Evolutionary conservation across 2,888 invertebrate species (phyloP).

Genomic region (Melanchra persicariae): DNA sequence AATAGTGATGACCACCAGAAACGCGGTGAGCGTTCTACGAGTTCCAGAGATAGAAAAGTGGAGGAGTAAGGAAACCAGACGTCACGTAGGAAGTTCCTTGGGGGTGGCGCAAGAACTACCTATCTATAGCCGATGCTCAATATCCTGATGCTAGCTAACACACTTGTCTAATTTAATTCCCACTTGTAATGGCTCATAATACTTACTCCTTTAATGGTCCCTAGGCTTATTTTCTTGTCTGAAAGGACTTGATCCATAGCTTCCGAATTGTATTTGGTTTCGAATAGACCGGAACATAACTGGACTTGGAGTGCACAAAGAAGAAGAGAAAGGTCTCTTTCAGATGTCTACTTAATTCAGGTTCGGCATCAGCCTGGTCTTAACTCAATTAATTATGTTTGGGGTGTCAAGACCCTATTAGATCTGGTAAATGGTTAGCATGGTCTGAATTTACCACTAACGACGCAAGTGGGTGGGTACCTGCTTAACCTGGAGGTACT

Average conservation of each 20-base stretch:
- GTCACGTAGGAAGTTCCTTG: neutral
- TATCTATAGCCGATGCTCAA: neutral
- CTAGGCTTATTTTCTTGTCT: constrained; percentile 4
- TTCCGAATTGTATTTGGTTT: constrained; percentile 18
- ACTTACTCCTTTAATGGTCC: constrained; percentile 9
- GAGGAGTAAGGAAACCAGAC: neutral
- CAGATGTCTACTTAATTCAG: neutral
- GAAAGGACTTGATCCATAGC: constrained; percentile 25
- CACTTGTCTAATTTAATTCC: neutral
- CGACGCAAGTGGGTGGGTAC: neutral
- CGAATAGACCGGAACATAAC: neutral
- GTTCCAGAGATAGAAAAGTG: neutral
- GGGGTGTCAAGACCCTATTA: neutral
- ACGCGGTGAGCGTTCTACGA: neutral
- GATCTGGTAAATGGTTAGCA: no score
- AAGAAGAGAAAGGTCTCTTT: neutral
- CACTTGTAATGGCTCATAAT: neutral
- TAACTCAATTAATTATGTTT: neutral
- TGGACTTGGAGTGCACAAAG: constrained; percentile 9
- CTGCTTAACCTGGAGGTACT: neutral
- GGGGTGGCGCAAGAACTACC: neutral
- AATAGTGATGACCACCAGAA: neutral
- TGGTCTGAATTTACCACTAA: neutral
- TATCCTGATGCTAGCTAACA: neutral
- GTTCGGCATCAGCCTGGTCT: neutral